Base-by-base conservation (phyloP, 1,140 invertebrate species). In the Brachionus rubens region DNA sequence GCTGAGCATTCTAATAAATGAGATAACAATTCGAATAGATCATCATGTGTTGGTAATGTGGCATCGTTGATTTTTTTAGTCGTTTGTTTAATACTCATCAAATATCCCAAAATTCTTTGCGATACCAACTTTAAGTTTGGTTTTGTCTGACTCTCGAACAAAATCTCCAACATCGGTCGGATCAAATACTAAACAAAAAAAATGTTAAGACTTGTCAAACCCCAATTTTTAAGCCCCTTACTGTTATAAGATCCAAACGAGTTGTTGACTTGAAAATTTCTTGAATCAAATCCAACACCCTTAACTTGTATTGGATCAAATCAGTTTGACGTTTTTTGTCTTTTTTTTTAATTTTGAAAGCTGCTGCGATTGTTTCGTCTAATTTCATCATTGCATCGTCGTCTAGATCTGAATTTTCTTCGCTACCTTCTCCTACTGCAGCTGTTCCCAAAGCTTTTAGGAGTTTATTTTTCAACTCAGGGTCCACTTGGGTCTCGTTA, bases 331-430 rank as follows among this genome's bases (percentile, higher is more conserved):
- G n/a, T 26, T 72, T n/a, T 54, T 72, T 72, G 30, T 54, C 68
- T 50, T 54, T 72, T 54, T 72, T 72, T 72, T 50, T 72, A 6
- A 72, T 28, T 72, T 72, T 72, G 28, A 72, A 72, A 16, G 46
- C 68, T 30, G 43, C 43, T 3, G 68, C 68, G 28, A 72, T 28
- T 10, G 68, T 50, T 30, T 72, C 68, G 26, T 72, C 68, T 36
- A 72, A 21, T 54, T 72, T 72, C 43, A 50, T 40, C 68, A 72
- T 72, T n/a, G 68, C 46, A 48, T 72, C 68, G 41, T 72, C 68
- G 19, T 72, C 68, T 46, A 72, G 16, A 72, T 72, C 68, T 0
- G 46, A 50, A 19, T 48, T 41, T 19, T 72, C 68, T 9, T 72
- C 46, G 12, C 28, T 33, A 65, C 36, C 26, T 14, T 65, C 33